phyloP scores from a whole-genome alignment of 37 sponge, comb jelly and placozoan species.

The Chondrilla cf. caribensis region DNA sequence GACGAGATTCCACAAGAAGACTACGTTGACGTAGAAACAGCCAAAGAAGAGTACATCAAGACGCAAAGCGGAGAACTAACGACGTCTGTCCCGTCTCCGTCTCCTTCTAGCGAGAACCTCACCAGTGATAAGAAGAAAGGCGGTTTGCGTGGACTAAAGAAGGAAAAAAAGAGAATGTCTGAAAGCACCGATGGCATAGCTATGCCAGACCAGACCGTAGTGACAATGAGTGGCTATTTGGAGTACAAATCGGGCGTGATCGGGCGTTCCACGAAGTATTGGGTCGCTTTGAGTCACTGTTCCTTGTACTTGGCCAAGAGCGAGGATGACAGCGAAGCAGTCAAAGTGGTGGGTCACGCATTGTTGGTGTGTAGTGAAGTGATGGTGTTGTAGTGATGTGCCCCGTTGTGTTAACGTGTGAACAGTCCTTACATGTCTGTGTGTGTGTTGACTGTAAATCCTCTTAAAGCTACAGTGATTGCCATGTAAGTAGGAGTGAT shows the following conservation, averaged over 20 bases:
- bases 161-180: not conserved
- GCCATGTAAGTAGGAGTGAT: too few species aligned
- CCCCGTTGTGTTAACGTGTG: too few species aligned
- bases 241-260: not conserved
- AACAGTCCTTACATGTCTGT: too few species aligned
- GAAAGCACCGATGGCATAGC: not conserved
- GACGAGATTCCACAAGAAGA: slow-evolving; percentile 9
- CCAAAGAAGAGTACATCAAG: not conserved
- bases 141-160: not conserved
- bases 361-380: too few species aligned
- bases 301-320: not conserved
- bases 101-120: not conserved
- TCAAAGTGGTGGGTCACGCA: slow-evolving; percentile 7
- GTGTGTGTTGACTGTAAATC: too few species aligned
- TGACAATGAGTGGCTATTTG: not conserved
- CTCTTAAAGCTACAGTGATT: too few species aligned
- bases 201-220: not conserved
- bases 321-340: not conserved
- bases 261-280: not conserved
- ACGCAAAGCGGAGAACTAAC: not conserved
- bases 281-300: not conserved
- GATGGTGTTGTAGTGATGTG: too few species aligned
- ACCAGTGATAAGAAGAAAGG: not conserved
- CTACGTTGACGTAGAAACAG: slow-evolving; percentile 16
- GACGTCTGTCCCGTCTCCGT: not conserved